Percentiles rank a stretch among this genome's conserved stretches.
These are phyloP conservation scores for Fopius arisanus DNA, from an alignment of 1,140 invertebrate genomes.

Conservation along the genomic window DNA sequence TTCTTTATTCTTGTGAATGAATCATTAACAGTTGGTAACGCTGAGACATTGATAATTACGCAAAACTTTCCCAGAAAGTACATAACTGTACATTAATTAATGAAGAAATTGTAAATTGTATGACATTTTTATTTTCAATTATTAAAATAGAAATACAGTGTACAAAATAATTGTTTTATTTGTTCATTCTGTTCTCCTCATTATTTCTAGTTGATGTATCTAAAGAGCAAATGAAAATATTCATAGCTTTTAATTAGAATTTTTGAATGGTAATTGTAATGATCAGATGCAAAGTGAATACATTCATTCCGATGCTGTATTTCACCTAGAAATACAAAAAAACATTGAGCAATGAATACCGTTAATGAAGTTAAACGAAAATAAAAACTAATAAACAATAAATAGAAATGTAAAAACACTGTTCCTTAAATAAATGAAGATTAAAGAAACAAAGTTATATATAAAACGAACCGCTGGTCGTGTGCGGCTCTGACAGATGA, in stretches of 20 bases:
- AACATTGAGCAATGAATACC: not conserved
- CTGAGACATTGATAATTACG: not conserved
- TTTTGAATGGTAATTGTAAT: conserved; percentile 5
- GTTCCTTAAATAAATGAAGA: conserved; percentile 17
- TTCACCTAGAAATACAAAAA: not conserved
- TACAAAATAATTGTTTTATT: conserved; percentile 23
- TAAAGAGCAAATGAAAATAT: conserved; percentile 20
- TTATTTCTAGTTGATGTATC: conserved; percentile 7
- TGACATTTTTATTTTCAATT: conserved; percentile 6
- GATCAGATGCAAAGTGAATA: not conserved
- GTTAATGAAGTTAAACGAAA: conserved; percentile 12
- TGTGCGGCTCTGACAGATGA: conserved; percentile 11
- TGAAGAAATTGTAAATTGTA: conserved; percentile 25
- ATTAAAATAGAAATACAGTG: conserved; percentile 21
- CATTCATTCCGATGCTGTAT: not conserved
- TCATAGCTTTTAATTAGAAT: not conserved
- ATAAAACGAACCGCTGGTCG: conserved; percentile 11
- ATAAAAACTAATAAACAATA: conserved; percentile 13
- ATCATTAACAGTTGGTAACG: not conserved
- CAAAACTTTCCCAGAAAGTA: not conserved
- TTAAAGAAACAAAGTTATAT: conserved; percentile 14
- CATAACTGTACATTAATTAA: conserved; percentile 11
- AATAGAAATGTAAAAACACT: conserved; percentile 18
- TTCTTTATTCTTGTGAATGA: not conserved
- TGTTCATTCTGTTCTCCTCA: not conserved